A percentile compares a stretch with the other conserved stretches of the same genome.
Conservation (phyloP, 92 coral and sea anemone genomes). For the Desmophyllum pertusum region DNA sequence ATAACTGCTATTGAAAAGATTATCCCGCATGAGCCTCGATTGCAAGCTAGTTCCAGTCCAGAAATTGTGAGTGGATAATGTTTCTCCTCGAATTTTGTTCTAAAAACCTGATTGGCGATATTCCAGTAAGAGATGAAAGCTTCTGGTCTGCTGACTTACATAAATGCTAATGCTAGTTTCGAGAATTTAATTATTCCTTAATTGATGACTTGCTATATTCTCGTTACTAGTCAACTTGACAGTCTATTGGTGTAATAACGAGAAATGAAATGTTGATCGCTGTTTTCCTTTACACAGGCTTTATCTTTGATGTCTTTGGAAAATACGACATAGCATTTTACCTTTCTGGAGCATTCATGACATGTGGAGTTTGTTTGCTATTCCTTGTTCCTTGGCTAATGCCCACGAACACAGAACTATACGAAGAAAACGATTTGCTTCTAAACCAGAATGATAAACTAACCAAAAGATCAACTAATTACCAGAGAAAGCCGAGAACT, state of each 20-base stretch:
- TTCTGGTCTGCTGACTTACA: not conserved
- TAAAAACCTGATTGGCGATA: not conserved
- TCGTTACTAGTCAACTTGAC: not conserved
- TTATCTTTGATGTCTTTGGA: constrained; percentile 60
- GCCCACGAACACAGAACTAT: constrained; percentile 5
- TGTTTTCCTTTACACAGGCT: constrained; percentile 41
- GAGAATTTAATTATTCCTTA: no score
- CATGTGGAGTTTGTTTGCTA: constrained; percentile 61
- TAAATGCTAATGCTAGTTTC: no score
- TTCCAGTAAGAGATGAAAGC: not conserved
- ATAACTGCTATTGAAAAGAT: no score
- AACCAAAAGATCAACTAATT: not conserved
- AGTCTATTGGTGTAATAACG: not conserved
- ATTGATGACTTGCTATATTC: not conserved
- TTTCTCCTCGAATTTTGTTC: no score
- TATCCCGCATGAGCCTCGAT: no score
- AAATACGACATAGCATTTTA: constrained; percentile 74
- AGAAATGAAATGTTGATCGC: not conserved
- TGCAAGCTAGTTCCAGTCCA: no score
- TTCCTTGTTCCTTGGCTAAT: constrained; percentile 61
- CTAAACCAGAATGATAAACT: not conserved
- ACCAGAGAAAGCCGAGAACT: not conserved
- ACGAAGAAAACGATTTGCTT: constrained; percentile 1
- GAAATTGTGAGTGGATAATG: no score
- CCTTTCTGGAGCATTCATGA: constrained; percentile 66